Base-by-base conservation (phyloP, 2,888 invertebrate species). In the Dascillus cervinus region DNA sequence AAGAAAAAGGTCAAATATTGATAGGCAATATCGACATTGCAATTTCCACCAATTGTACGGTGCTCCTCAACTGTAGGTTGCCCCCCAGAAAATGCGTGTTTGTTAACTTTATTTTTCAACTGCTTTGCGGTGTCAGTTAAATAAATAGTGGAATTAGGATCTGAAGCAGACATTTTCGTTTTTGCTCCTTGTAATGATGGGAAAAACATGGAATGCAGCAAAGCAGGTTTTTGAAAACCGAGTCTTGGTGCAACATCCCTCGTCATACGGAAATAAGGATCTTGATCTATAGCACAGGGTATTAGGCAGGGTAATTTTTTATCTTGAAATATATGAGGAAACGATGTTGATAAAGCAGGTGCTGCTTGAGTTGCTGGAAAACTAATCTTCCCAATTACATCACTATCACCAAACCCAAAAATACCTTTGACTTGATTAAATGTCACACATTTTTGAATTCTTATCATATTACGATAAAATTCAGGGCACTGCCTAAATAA, bases 271-370 rank as follows among this genome's bases (percentile, higher is more conserved):
- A 99, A 99, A 66, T 97, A 99, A 0, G 98, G 98, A 69, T 99
- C 98, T 74, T 98, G 98, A 71, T 99, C 98, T 46, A 98, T 98
- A 4, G 95, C 98, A 67, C 98, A 98, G 0, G 98, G 98, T 42
- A 98, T 94, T 2, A 94, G 71, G 54, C 85, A 85, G 3, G 78
- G 81, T 25, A 92, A 76, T 52, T 82, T 81, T 54, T 79, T 77
- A 28, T 76, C 70, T 1, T 77, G 81, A 62, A 97, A 97, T 55
- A 96, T 89, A 39, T 83, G 79, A 0, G 96, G 96, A 63, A 94
- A 92, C 5, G 87, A 82, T 2, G 83, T 82, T 0, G 88, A 87
- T 47, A 97, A 75, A 1, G 90, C 85, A 0, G 98, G 97, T 0
- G 95, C 90, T 0, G 97, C 97, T 66, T 98, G 95, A 17, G 91